Conservation (phyloP, 1,140 invertebrate species). For the Grapholita molesta region DNA sequence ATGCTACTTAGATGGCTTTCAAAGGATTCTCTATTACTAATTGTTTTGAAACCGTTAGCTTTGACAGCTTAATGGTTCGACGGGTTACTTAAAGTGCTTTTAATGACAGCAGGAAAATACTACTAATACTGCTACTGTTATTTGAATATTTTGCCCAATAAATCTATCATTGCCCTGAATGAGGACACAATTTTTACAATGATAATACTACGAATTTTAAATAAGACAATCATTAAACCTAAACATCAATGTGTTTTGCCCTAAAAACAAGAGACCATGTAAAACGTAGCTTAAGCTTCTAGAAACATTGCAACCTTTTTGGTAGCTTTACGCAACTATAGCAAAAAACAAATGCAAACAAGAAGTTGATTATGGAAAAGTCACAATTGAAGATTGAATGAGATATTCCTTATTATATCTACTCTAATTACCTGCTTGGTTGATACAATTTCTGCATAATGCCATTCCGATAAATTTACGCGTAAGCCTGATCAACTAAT, state of each 20-base stretch:
- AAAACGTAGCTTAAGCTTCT: neutral
- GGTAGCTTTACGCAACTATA: neutral
- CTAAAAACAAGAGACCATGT: no score
- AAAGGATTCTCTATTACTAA: slow-evolving; percentile 1
- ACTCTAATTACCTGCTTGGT: neutral
- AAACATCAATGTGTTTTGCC: neutral
- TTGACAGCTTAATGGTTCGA: slow-evolving; percentile 6
- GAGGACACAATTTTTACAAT: no score
- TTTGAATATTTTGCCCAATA: neutral
- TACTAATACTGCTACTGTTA: neutral
- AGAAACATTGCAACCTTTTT: neutral
- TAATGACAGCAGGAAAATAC: neutral
- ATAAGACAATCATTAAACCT: neutral
- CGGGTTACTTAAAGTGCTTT: neutral
- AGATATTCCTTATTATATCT: neutral
- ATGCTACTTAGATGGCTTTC: slow-evolving; percentile 1
- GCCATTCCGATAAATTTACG: neutral
- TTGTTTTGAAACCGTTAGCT: neutral
- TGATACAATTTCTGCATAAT: neutral
- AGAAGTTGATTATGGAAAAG: neutral
- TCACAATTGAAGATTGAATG: neutral
- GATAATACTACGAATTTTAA: no score
- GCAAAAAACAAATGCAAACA: neutral
- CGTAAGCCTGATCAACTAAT: slow-evolving; percentile 10
- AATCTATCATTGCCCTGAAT: neutral